Evolutionary conservation across 2,113 vertebrate species (phyloP).

Genomic region (Heterotilapia buettikoferi): DNA sequence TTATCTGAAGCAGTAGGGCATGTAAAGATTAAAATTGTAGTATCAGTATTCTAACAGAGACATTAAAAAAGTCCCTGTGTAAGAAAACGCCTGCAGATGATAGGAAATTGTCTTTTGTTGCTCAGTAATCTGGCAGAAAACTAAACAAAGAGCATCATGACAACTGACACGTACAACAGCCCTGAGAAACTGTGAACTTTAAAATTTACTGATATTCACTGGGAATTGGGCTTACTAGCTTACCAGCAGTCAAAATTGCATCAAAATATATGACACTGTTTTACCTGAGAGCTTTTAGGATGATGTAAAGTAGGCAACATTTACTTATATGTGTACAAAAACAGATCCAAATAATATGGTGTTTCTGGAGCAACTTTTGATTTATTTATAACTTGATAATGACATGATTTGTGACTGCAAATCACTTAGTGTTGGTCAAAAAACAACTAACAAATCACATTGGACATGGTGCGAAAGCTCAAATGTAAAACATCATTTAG

Average conservation of each 20-base stretch:
- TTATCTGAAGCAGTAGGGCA: neutral
- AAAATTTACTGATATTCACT: neutral
- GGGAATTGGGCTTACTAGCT: neutral
- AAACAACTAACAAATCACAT: neutral
- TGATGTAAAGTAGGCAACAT: neutral
- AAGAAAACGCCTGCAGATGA: neutral
- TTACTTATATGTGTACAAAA: neutral
- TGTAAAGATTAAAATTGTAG: neutral
- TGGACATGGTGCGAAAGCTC: neutral
- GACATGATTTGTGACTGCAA: neutral
- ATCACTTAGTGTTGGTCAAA: neutral
- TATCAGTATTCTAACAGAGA: neutral
- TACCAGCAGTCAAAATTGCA: neutral
- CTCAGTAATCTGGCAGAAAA: neutral
- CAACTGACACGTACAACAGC: neutral
- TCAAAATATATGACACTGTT: neutral
- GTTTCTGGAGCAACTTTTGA: neutral
- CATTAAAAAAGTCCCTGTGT: neutral
- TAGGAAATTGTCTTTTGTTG: neutral
- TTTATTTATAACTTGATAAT: neutral
- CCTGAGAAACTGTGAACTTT: neutral
- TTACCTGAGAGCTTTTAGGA: neutral
- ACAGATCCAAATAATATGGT: neutral
- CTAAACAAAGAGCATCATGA: neutral
- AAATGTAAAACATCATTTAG: neutral